Conservation (phyloP, 2,113 vertebrate genomes). For the Leptodactylus fuscus region DNA sequence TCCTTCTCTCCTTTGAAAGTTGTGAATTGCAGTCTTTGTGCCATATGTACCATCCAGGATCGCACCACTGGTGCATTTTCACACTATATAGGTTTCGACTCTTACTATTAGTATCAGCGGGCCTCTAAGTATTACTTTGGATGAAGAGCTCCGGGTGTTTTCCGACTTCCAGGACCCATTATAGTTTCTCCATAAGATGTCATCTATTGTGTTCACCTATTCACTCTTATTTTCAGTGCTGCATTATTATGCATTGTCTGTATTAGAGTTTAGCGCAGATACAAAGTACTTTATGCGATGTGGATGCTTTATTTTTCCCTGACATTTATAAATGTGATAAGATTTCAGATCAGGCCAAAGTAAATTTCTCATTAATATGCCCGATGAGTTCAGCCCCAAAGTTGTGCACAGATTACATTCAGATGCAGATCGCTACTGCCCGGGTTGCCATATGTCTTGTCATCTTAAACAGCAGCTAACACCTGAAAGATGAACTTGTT, state of each 20-base stretch:
- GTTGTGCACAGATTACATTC: not conserved
- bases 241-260: not conserved
- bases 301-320: not conserved
- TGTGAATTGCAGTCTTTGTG: too few species aligned
- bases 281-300: not conserved
- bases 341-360: not conserved
- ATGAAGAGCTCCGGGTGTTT: not conserved
- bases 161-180: not conserved
- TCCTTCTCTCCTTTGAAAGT: too few species aligned
- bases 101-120: too few species aligned
- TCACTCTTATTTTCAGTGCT: not conserved
- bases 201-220: not conserved
- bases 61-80: too few species aligned
- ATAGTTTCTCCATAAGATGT: not conserved
- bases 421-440: not conserved
- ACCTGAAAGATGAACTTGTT: slow-evolving; percentile 33
- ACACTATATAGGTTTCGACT: too few species aligned
- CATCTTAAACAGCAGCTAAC: slow-evolving; percentile 34
- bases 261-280: not conserved
- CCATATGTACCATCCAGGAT: too few species aligned
- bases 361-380: slow-evolving; percentile 22
- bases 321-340: not conserved
- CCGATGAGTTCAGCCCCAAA: not conserved
- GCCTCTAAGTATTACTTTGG: too few species aligned
- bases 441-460: slow-evolving; percentile 38